These are phyloP conservation scores for Heliconius erato DNA, from an alignment of 2,888 invertebrate genomes.

Conservation along the genomic window DNA sequence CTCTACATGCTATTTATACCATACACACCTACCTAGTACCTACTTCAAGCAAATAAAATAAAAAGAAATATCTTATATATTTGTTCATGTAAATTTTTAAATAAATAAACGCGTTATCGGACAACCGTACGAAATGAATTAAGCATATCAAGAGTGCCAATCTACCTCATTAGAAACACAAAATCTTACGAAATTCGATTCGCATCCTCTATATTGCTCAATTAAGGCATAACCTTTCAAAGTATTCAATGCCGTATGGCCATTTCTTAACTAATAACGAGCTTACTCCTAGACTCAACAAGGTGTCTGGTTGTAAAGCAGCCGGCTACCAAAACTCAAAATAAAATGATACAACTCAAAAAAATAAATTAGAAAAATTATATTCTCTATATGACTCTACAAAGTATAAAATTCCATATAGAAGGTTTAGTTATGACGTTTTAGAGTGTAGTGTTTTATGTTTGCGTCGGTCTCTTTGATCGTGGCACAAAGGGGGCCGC, in stretches of 20 bases:
- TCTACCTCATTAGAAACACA: conserved; percentile 37
- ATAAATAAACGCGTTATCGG: not conserved
- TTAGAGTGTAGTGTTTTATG: conserved; percentile 53
- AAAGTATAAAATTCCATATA: conserved; percentile 28
- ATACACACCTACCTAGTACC: too few species aligned
- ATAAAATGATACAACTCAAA: conserved; percentile 26
- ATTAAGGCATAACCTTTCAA: conserved; percentile 47
- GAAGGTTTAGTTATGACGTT: conserved; percentile 19
- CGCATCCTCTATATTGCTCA: conserved; percentile 36
- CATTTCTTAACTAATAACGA: conserved; percentile 66
- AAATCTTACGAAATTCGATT: conserved; percentile 39
- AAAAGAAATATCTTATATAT: not conserved
- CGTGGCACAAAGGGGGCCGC: conserved; percentile 79
- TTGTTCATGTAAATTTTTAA: not conserved
- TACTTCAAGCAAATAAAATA: not conserved
- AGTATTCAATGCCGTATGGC: conserved; percentile 54
- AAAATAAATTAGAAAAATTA: not conserved
- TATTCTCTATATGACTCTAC: not conserved
- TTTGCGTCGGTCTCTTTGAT: conserved; percentile 81
- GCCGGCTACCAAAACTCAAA: conserved; percentile 39
- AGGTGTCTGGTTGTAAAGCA: conserved; percentile 75
- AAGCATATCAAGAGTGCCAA: conserved; percentile 29
- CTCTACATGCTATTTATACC: not conserved
- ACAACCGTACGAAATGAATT: conserved; percentile 13
- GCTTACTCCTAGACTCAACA: conserved; percentile 78